Conservation (phyloP, 1,140 invertebrate genomes). For the Drosophila bocqueti region DNA sequence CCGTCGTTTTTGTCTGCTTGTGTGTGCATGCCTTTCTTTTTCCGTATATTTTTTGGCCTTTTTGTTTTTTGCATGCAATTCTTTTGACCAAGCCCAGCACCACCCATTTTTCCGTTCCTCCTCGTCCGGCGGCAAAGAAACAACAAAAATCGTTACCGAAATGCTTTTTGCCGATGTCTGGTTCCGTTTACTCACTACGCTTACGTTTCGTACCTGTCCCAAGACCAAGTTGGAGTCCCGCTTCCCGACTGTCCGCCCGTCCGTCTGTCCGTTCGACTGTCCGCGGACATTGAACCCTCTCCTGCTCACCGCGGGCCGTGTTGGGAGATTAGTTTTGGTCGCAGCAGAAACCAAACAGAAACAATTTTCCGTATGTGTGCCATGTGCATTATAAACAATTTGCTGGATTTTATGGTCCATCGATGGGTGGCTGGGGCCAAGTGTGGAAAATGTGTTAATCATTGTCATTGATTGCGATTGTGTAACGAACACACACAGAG, state of each 20-base stretch:
- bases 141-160: conserved; percentile 50
- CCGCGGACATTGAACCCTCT: conserved; percentile 47
- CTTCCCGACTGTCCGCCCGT: conserved; percentile 24
- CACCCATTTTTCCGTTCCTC: conserved; percentile 33
- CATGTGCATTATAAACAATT: conserved; percentile 55
- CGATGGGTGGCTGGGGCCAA: conserved; percentile 43
- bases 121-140: conserved; percentile 26
- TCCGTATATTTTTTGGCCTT: conserved; percentile 11
- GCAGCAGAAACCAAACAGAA: conserved; percentile 38
- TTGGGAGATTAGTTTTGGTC: conserved; percentile 43
- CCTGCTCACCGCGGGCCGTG: conserved; percentile 18
- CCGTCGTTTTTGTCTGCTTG: not conserved
- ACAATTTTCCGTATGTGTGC: conserved; percentile 54
- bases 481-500: conserved; percentile 23
- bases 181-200: conserved; percentile 39
- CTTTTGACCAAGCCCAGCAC: conserved; percentile 55
- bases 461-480: conserved; percentile 53
- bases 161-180: conserved; percentile 32
- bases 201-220: conserved; percentile 40
- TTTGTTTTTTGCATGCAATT: conserved; percentile 59
- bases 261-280: conserved; percentile 3
- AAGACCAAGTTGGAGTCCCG: conserved; percentile 1
- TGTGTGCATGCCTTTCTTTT: conserved; percentile 39
- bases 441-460: conserved; percentile 56
- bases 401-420: conserved; percentile 53